phyloP scores from a whole-genome alignment of 2,113 vertebrate genomes.

The Xiphophorus couchianus region DNA sequence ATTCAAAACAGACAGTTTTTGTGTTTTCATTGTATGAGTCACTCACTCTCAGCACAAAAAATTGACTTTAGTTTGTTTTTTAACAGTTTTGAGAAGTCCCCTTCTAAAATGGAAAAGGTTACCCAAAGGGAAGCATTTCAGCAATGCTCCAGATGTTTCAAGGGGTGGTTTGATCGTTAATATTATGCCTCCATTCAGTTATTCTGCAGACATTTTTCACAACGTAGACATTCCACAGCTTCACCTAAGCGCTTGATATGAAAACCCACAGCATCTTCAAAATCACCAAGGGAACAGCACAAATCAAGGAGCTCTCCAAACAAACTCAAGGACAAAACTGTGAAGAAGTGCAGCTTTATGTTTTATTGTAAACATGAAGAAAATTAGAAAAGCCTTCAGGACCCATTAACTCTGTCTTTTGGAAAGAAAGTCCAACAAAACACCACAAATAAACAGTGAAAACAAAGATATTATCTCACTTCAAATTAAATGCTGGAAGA shows the following conservation, averaged over 20 bases:
- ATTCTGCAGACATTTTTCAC: not conserved
- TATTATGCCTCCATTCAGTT: not conserved
- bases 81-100: not conserved
- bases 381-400: not conserved
- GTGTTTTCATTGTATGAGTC: not conserved
- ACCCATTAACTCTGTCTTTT: not conserved
- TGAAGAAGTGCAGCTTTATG: not conserved
- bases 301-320: not conserved
- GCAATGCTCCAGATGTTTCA: too few relatives aligned
- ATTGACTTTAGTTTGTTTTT: not conserved
- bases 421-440: not conserved
- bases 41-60: not conserved
- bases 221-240: not conserved
- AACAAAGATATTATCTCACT: not conserved
- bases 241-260: not conserved
- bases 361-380: not conserved
- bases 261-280: not conserved
- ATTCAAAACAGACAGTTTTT: not conserved
- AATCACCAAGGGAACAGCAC: not conserved
- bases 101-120: not conserved
- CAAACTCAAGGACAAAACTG: not conserved
- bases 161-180: not conserved
- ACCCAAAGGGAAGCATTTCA: not conserved
- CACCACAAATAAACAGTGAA: not conserved
- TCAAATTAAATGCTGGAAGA: too few relatives aligned